Evolutionary conservation across 53 echinoderm and acorn worm species (phyloP), one percentile per base, ranked within the genome.

Genomic region (Patiria pectinifera): DNA sequence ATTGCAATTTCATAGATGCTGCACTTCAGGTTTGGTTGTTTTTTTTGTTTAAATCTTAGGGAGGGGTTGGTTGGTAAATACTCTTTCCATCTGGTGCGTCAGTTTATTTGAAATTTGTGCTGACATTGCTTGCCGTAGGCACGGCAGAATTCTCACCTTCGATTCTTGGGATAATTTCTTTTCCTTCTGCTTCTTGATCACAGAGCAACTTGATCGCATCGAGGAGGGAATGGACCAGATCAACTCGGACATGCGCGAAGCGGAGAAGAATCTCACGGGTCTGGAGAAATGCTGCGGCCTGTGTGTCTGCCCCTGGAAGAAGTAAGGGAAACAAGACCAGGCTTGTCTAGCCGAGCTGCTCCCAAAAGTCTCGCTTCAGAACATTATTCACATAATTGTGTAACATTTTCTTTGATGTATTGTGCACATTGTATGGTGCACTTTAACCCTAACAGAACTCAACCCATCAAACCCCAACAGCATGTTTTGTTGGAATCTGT

Each of bases 181-280:
- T 48, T 12, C 76, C 60, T 70, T 24, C 15, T 82, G 78, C 35
- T 4, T 44, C 45, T 24, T 43, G 53, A 48, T 71, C 71, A 78
- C 76, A 97, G 97, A 97, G 83, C 94, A 96, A 95, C 86, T 96
- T 94, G 96, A 96, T 75, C 93, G 95, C 53, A 94, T 95, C 87
- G 96, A 96, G 53, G 95, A 95, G n/a, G 96, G 96, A 5, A 93
- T 96, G 94, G 96, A 96, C 80, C 95, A 95, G 86, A 96, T 96
- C 60, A 96, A 95, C 59, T 78, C 96, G n/a, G 96, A 96, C 93
- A 96, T 96, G 95, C 91, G 92, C 87, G 96, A 96, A 86, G 96
- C 96, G 45, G 96, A 96, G 91, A 95, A 94, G 94, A 96, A 96
- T 74, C 91, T 96, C 58, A 91, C 95, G 26, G 95, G 95, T 80